phyloP scores from a whole-genome alignment of 2,888 invertebrate species.

The Eutolmus rufibarbis region DNA sequence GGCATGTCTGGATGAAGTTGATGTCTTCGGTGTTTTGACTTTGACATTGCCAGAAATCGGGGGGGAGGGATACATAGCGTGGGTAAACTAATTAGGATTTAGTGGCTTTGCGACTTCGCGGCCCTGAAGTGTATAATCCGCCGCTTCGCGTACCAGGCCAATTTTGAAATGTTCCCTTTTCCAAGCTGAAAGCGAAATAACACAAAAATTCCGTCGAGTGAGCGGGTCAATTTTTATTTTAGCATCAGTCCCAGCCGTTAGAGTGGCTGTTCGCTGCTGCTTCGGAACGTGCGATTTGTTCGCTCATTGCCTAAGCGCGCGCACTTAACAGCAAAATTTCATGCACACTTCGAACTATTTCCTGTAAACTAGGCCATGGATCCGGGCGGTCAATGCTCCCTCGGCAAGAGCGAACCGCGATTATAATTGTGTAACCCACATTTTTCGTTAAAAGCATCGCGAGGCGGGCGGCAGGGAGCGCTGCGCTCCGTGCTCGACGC shows the following conservation, averaged over 20 bases:
- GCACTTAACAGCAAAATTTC: slow-evolving; percentile 26
- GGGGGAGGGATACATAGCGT: not conserved
- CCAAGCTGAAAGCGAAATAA: not conserved
- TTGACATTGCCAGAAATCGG: not conserved
- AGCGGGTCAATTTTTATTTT: not conserved
- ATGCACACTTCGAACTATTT: slow-evolving; percentile 47
- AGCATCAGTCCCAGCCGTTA: not conserved
- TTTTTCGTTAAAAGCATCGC: slow-evolving; percentile 26
- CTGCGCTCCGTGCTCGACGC: not conserved
- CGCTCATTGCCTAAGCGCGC: slow-evolving; percentile 18
- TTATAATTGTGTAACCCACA: slow-evolving; percentile 41
- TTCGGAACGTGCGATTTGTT: not conserved
- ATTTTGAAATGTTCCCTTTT: not conserved
- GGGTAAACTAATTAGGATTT: not conserved
- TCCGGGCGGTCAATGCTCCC: slow-evolving; percentile 61
- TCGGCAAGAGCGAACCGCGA: slow-evolving; percentile 20
- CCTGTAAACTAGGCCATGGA: slow-evolving; percentile 61
- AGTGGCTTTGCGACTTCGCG: not conserved
- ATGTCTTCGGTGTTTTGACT: not conserved
- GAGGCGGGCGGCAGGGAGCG: not conserved
- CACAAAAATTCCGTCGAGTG: not conserved
- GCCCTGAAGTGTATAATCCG: not conserved
- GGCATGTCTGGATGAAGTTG: not conserved
- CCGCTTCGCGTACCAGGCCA: not conserved
- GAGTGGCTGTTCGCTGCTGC: not conserved